Percentiles rank a stretch among this genome's conserved stretches.
Evolutionary conservation across 1,140 invertebrate genomes (phyloP).

Genomic region (Pseudomyrmex cubaensis): DNA sequence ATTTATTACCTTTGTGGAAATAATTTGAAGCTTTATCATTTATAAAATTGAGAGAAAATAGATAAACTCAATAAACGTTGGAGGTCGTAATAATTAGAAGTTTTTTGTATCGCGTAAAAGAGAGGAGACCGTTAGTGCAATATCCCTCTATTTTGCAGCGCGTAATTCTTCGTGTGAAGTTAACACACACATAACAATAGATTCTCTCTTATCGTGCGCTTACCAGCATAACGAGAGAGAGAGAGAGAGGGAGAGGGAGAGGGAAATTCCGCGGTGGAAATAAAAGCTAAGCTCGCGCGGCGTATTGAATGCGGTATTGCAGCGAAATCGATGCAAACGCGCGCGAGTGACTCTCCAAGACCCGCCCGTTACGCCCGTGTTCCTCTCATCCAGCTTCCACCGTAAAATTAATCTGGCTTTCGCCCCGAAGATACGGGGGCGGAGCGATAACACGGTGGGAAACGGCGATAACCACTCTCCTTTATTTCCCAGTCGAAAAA

Average conservation of each 20-base stretch:
- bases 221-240: constrained; percentile 22
- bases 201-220: constrained; percentile 36
- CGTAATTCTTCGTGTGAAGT: constrained; percentile 37
- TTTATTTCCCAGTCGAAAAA: constrained; percentile 72
- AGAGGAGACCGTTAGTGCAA: background rate
- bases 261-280: background rate
- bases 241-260: background rate
- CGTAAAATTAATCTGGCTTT: constrained; percentile 71
- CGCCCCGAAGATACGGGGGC: constrained; percentile 54
- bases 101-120: constrained; percentile 22
- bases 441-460: constrained; percentile 60
- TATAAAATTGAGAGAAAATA: too few relatives aligned
- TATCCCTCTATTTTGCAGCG: constrained; percentile 32
- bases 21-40: too few relatives aligned
- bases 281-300: constrained; percentile 20
- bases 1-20: too few relatives aligned
- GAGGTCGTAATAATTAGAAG: constrained; percentile 41
- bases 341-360: constrained; percentile 17
- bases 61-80: background rate
- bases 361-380: background rate
- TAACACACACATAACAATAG: constrained; percentile 39
- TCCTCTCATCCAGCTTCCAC: background rate
- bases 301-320: constrained; percentile 3
- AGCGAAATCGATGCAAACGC: constrained; percentile 41
- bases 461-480: constrained; percentile 66